phyloP scores from a whole-genome alignment of 2,797 vertebrate species.

The Darevskia nairensis region DNA sequence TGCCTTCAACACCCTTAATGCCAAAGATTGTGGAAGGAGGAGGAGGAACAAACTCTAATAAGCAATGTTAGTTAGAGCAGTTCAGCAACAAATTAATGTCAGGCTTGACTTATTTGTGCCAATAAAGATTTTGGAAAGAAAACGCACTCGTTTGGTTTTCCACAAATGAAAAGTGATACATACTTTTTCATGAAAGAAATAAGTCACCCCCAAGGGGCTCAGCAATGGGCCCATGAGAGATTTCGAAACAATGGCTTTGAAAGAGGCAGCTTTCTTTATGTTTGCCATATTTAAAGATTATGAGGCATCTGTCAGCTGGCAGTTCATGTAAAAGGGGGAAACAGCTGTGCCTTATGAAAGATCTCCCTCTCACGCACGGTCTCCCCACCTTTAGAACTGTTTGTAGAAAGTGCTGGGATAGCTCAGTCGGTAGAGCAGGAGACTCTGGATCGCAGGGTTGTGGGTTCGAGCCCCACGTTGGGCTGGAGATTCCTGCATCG shows the following conservation, averaged over 20 bases:
- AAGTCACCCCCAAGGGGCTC: not conserved
- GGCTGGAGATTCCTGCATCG: too few species aligned
- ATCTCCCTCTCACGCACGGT: not conserved
- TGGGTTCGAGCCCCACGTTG: too few species aligned
- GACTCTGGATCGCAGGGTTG: too few species aligned
- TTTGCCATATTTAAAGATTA: not conserved
- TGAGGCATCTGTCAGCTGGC: not conserved
- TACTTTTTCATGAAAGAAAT: not conserved
- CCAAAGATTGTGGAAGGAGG: not conserved
- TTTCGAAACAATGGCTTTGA: slow-evolving; percentile 3
- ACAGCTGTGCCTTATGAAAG: not conserved
- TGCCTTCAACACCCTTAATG: not conserved
- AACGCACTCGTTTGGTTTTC: slow-evolving; percentile 1
- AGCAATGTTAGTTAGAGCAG: not conserved
- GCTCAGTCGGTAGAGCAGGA: too few species aligned
- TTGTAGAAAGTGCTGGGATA: too few species aligned
- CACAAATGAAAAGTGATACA: not conserved
- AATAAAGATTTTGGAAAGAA: slow-evolving; percentile 26
- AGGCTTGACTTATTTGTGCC: not conserved
- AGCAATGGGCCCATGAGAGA: not conserved
- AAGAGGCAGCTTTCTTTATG: not conserved
- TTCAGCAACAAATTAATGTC: slow-evolving; percentile 34
- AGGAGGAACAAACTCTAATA: not conserved
- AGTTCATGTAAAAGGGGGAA: not conserved
- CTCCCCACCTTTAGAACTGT: too few species aligned